Conservation (phyloP, 2,113 vertebrate genomes). For the Ictidomys tridecemlineatus region DNA sequence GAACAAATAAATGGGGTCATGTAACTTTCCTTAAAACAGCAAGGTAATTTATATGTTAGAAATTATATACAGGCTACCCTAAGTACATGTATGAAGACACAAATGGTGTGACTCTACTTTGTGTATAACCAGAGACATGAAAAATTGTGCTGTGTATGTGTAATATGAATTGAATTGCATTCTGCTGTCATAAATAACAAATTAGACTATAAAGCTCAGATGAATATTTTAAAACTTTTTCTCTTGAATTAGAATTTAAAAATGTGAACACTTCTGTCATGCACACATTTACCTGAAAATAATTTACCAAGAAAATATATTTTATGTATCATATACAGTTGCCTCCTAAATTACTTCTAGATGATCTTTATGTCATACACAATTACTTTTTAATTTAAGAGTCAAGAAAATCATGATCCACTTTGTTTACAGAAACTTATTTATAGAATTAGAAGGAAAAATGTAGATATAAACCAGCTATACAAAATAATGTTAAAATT, state of each 20-base stretch:
- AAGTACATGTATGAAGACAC: too few relatives aligned
- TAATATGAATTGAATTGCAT: too few relatives aligned
- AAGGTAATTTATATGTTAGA: neutral
- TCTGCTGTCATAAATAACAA: too few relatives aligned
- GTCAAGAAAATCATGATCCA: neutral
- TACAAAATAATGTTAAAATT: neutral
- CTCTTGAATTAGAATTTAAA: neutral
- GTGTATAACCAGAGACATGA: too few relatives aligned
- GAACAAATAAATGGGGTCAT: neutral
- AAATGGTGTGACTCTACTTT: too few relatives aligned
- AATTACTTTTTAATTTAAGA: slow-evolving; percentile 30
- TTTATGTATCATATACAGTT: neutral
- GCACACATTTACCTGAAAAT: neutral
- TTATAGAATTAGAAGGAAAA: neutral
- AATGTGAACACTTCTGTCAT: neutral
- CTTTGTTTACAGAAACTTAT: neutral
- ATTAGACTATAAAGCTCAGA: neutral
- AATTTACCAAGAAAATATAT: neutral
- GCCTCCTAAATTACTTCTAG: neutral
- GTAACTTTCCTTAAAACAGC: neutral
- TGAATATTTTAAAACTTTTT: neutral
- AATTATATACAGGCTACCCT: neutral
- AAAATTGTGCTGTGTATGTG: too few relatives aligned
- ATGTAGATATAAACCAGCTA: neutral
- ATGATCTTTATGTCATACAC: neutral